A percentile compares a stretch with the other conserved stretches of the same genome.
phyloP scores from a whole-genome alignment of 2,113 vertebrate genomes.

The Thamnophis sirtalis region DNA sequence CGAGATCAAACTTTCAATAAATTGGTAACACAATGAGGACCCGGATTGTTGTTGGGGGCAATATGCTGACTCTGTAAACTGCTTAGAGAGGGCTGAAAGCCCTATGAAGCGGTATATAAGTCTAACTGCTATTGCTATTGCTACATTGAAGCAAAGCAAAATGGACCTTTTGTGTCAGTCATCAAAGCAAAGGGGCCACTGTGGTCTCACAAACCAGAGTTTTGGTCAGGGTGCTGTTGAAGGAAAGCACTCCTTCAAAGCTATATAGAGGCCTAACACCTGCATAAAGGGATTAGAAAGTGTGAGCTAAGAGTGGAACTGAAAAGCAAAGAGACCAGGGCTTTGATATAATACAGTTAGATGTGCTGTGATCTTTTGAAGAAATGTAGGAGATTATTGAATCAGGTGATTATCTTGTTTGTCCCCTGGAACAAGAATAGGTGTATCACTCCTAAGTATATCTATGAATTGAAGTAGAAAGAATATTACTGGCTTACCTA shows the following conservation, averaged over 20 bases:
- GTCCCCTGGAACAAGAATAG: background rate
- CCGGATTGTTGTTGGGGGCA: too few relatives aligned
- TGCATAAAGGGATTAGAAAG: background rate
- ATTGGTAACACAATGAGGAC: too few relatives aligned
- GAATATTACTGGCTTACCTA: background rate
- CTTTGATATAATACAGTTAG: background rate
- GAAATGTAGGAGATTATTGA: background rate
- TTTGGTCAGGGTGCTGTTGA: background rate
- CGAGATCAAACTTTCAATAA: background rate
- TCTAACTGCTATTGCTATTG: too few relatives aligned
- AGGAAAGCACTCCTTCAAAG: background rate
- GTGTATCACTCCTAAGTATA: background rate
- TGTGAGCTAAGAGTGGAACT: background rate
- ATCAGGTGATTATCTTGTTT: background rate
- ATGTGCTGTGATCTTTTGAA: background rate
- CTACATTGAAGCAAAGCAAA: background rate
- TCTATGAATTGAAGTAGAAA: background rate
- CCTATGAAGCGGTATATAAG: too few relatives aligned
- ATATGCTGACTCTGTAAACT: too few relatives aligned
- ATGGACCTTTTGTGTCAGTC: background rate
- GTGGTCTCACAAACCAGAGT: background rate
- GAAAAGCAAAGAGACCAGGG: background rate
- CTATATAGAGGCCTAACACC: background rate
- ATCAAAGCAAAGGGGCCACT: background rate
- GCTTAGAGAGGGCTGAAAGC: too few relatives aligned